Percentiles rank a stretch among this genome's conserved stretches.
phyloP scores from a whole-genome alignment of 1,140 invertebrate genomes.

The Drosophila bipectinata region DNA sequence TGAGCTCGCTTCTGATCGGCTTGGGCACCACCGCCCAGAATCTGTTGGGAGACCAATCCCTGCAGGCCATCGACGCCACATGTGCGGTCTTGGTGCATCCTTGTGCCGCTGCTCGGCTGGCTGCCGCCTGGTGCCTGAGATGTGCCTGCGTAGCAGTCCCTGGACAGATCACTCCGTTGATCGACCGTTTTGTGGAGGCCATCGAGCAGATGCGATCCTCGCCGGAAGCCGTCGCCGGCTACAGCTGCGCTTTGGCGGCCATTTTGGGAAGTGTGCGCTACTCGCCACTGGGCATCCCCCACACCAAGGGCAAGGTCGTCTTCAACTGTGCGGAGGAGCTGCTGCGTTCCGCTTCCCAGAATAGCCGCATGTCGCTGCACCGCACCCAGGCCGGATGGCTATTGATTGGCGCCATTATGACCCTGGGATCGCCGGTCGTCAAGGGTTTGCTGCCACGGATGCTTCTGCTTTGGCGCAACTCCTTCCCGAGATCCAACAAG shows the following conservation, averaged over 20 bases:
- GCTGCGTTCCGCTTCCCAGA: conserved; percentile 97
- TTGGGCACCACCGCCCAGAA: conserved; percentile 96
- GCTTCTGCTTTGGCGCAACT: conserved; percentile 98
- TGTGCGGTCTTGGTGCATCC: conserved; percentile 93
- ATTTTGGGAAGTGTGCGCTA: conserved; percentile 95
- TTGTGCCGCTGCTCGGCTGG: conserved; percentile 94
- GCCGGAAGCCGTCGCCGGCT: conserved; percentile 97
- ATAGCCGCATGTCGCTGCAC: conserved; percentile 96
- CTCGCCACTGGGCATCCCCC: conserved; percentile 97
- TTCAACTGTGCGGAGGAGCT: conserved; percentile 99
- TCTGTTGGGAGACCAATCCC: conserved; percentile 92
- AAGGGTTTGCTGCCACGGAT: conserved; percentile 95
- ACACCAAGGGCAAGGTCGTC: conserved; percentile 97
- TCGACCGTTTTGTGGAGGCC: conserved; percentile 94
- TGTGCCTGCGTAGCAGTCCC: conserved; percentile 97
- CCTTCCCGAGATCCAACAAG: conserved; percentile 97
- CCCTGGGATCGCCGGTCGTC: conserved; percentile 96
- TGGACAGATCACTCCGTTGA: conserved; percentile 95
- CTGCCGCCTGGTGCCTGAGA: conserved; percentile 96
- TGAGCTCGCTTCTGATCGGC: conserved; percentile 92
- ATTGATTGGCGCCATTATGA: conserved; percentile 98
- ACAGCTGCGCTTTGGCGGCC: conserved; percentile 96
- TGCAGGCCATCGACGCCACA: conserved; percentile 88
- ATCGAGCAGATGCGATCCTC: conserved; percentile 95
- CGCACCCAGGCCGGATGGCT: conserved; percentile 99